phyloP scores from a whole-genome alignment of 1,140 invertebrate genomes.

The Hyles vespertilio region DNA sequence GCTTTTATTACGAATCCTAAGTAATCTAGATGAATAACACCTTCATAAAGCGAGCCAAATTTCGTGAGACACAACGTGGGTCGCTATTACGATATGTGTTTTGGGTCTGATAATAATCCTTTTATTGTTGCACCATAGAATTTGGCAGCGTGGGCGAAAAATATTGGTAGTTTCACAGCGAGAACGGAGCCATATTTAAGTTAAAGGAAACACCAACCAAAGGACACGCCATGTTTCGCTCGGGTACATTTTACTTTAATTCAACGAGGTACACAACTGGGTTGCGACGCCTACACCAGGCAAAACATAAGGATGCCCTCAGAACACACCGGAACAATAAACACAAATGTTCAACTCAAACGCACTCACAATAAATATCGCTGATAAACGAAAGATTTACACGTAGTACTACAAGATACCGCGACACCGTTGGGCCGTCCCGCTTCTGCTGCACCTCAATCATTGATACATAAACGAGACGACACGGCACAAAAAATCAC shows the following conservation, averaged over 20 bases:
- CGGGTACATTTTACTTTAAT: conserved; percentile 45
- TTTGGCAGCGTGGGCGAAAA: conserved; percentile 43
- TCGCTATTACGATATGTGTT: conserved; percentile 43
- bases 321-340: conserved; percentile 37
- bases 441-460: conserved; percentile 33
- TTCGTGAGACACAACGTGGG: conserved; percentile 46
- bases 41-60: conserved; percentile 48
- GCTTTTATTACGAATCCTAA: conserved; percentile 47
- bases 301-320: conserved; percentile 42
- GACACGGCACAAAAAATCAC: background rate
- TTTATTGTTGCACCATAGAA: conserved; percentile 47
- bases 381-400: conserved; percentile 59
- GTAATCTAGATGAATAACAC: conserved; percentile 58
- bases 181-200: conserved; percentile 23
- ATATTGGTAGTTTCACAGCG: conserved; percentile 38
- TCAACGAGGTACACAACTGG: conserved; percentile 49
- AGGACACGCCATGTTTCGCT: conserved; percentile 27
- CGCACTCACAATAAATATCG: conserved; percentile 61
- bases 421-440: conserved; percentile 34
- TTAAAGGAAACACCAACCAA: conserved; percentile 36
- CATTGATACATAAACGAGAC: conserved; percentile 19
- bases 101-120: conserved; percentile 40
- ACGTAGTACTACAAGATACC: conserved; percentile 48
- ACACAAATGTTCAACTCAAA: conserved; percentile 48
- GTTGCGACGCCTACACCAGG: conserved; percentile 56